A percentile compares a stretch with the other conserved stretches of the same genome.
These are phyloP conservation scores for Fragum fragum DNA, from an alignment of 2,888 invertebrate species.

Conservation along the genomic window DNA sequence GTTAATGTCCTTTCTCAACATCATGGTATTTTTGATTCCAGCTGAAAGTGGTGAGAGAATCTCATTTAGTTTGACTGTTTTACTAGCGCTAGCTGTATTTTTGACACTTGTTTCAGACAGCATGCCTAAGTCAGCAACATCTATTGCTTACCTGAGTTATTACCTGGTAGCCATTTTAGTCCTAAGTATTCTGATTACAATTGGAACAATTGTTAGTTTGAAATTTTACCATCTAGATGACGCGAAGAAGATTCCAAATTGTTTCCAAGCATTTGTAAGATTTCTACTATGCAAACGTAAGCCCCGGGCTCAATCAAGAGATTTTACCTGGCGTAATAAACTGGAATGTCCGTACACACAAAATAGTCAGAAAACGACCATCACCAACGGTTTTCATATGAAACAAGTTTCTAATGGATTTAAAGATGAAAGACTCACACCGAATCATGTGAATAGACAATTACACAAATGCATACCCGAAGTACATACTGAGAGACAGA, in stretches of 20 bases:
- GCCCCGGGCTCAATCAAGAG: too few species aligned
- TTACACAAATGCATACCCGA: too few species aligned
- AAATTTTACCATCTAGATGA: background rate
- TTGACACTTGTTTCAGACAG: slow-evolving; percentile 19
- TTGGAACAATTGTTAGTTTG: background rate
- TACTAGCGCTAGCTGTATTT: slow-evolving; percentile 7
- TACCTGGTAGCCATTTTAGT: background rate
- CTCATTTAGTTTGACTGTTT: slow-evolving; percentile 12
- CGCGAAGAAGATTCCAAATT: background rate
- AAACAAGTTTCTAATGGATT: too few species aligned
- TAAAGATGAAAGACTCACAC: too few species aligned
- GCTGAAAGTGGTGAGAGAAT: slow-evolving; percentile 14
- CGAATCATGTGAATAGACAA: too few species aligned
- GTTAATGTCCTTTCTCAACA: slow-evolving; percentile 17
- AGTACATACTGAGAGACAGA: too few species aligned
- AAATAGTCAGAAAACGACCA: too few species aligned
- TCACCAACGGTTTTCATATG: too few species aligned
- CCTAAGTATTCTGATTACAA: slow-evolving; percentile 15
- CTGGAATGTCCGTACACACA: too few species aligned
- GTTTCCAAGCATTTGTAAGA: background rate
- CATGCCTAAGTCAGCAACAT: slow-evolving; percentile 20
- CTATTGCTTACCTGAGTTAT: slow-evolving; percentile 7
- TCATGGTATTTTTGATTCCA: slow-evolving; percentile 19
- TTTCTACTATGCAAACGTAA: background rate
- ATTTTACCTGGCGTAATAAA: too few species aligned